Evolutionary conservation across 2,797 vertebrate genomes (phyloP).

Genomic region (Lagodon rhomboides): DNA sequence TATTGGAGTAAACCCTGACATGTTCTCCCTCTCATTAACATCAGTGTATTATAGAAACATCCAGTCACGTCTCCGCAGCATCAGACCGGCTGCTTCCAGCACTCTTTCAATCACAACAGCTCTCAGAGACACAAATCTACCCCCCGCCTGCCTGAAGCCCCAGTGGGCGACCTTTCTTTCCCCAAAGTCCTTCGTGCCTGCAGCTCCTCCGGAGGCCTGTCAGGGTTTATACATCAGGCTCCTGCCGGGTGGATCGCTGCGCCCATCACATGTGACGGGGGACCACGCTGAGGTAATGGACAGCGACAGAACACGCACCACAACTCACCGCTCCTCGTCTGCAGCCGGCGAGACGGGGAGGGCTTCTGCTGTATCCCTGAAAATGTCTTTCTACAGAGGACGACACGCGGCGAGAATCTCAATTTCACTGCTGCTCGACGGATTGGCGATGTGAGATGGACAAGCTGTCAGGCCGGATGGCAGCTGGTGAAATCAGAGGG

Average conservation of each 20-base stretch:
- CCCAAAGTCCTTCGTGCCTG: conserved; percentile 44
- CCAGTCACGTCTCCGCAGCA: too few relatives aligned
- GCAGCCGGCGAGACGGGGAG: background rate
- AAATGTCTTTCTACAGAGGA: conserved; percentile 25
- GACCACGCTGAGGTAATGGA: conserved; percentile 45
- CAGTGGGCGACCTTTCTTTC: conserved; percentile 17
- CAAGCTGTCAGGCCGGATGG: conserved; percentile 27
- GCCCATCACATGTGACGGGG: conserved; percentile 41
- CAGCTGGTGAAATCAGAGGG: conserved; percentile 16
- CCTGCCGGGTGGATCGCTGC: conserved; percentile 21
- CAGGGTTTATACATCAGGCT: conserved; percentile 54
- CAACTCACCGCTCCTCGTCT: background rate
- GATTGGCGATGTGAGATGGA: conserved; percentile 19
- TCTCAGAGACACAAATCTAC: conserved; percentile 36
- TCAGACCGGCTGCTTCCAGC: background rate
- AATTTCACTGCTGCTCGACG: conserved; percentile 2
- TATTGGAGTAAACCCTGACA: too few relatives aligned
- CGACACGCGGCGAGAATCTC: conserved; percentile 16
- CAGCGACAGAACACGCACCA: conserved; percentile 41
- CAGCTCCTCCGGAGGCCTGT: conserved; percentile 46
- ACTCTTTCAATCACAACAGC: conserved; percentile 12
- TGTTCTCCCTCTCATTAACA: background rate
- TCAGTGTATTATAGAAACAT: background rate
- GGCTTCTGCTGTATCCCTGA: background rate
- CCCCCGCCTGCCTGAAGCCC: conserved; percentile 12